Conservation (phyloP, 2,888 invertebrate genomes). For the Ichneumon xanthorius region DNA sequence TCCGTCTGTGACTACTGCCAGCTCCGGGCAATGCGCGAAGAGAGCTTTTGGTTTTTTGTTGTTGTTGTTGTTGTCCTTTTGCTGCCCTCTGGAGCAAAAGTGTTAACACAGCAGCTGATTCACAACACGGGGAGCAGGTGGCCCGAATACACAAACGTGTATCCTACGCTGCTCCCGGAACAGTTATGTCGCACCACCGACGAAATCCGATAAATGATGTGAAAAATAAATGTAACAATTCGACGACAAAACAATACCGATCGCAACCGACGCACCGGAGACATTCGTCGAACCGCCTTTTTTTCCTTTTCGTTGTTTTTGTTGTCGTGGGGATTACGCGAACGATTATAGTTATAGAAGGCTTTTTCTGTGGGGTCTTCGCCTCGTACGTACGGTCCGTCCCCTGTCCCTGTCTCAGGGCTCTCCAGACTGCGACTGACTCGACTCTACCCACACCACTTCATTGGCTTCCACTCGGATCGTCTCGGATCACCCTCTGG, state of each 20-base stretch:
- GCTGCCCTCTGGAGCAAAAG: constrained; percentile 12
- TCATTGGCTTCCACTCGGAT: constrained; percentile 79
- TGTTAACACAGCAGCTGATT: background rate
- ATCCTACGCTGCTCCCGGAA: constrained; percentile 14
- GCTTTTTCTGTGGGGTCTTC: constrained; percentile 68
- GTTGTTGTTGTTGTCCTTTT: background rate
- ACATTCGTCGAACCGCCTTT: background rate
- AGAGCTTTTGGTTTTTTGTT: background rate
- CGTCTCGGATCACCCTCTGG: constrained; percentile 86
- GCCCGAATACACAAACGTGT: constrained; percentile 17
- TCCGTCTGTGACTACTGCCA: background rate
- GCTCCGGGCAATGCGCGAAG: background rate
- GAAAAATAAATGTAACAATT: background rate
- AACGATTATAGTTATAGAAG: constrained; percentile 40
- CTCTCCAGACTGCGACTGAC: constrained; percentile 85
- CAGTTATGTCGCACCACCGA: constrained; percentile 41
- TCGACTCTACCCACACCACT: constrained; percentile 84
- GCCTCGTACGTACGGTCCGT: constrained; percentile 77
- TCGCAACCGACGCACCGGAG: constrained; percentile 26
- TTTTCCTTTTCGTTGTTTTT: constrained; percentile 13
- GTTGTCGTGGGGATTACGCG: constrained; percentile 34
- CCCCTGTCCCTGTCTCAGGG: constrained; percentile 83
- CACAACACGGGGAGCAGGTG: constrained; percentile 40
- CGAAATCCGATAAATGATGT: constrained; percentile 21
- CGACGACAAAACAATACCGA: constrained; percentile 7